phyloP scores from a whole-genome alignment of 2,113 vertebrate species.

The Cyanoderma ruficeps region DNA sequence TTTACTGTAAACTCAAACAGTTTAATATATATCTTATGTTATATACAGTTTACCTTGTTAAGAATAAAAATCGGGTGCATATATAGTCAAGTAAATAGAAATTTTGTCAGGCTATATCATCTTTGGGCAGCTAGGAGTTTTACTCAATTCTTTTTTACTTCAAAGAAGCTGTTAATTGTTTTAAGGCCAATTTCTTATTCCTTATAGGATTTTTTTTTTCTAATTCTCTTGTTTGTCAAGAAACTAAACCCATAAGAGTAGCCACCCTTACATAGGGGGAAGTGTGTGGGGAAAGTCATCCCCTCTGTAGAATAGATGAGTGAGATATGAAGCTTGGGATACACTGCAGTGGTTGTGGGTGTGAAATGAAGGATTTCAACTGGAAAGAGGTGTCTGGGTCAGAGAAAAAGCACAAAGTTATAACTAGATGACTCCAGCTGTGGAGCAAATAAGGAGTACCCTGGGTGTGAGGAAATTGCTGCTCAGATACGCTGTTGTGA shows the following conservation, averaged over 20 bases:
- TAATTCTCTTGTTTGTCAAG: neutral
- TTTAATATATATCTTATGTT: neutral
- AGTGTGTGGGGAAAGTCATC: accelerated
- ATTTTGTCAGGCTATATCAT: neutral
- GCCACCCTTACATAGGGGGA: accelerated
- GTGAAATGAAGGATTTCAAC: neutral
- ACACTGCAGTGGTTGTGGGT: neutral
- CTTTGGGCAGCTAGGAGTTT: neutral
- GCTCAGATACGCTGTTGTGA: neutral
- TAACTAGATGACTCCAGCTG: neutral
- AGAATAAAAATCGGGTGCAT: neutral
- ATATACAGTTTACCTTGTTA: neutral
- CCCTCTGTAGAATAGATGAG: neutral
- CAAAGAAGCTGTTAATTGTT: neutral
- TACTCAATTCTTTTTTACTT: neutral
- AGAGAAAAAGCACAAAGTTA: neutral
- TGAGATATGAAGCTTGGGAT: neutral
- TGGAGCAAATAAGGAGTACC: neutral
- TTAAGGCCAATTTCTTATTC: neutral
- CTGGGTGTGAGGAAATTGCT: neutral
- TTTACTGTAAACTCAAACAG: neutral
- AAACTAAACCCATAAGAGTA: neutral
- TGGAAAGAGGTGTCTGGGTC: neutral
- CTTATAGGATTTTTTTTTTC: neutral
- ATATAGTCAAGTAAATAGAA: neutral